Base-by-base conservation (phyloP, 2,888 invertebrate genomes). In the Drosophila paramelanica region DNA sequence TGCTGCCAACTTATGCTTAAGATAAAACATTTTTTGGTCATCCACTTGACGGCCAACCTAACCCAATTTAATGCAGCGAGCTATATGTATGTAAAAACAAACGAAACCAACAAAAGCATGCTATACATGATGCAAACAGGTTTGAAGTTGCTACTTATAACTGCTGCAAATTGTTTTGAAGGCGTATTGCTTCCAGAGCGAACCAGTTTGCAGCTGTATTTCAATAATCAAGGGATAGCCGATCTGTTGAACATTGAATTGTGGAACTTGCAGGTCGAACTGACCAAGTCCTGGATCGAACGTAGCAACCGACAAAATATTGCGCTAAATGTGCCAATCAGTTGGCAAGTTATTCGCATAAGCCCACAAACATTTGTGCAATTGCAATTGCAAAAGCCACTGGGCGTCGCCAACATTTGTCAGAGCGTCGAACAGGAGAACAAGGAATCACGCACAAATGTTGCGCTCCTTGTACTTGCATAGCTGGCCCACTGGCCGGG, bases 181-280 rank as follows among this genome's bases (percentile, higher is more conserved):
- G 38, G 53, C 50, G 42, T 41, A 45, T 25, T 10, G 41, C 49
- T 27, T 17, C 14, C 17, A 46, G 17, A 43, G 45, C 58, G 70
- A 88, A 88, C 88, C 84, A 72, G 84, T 85, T 84, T 89, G 82
- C 84, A 84, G 84, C 84, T 84, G 89, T 56, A 67, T 83, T 79
- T 86, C 87, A 82, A 88, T 82, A 79, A 86, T 82, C 82, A 79
- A 87, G 85, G 89, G 88, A 79, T 76, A 84, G 76, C 72, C 67
- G 71, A 83, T 73, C 79, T 69, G 83, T 79, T 81, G 73, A 81
- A 75, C 85, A 81, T 80, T 65, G 76, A 56, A 55, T 60, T 68
- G 79, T 50, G 69, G 20, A 17, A 43, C 42, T 43, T 11, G 42
- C 42, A 36, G 31, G 31, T 45, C 23, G 55, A 45, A 25, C 33